Evolutionary conservation across 2,797 vertebrate genomes (phyloP).

Genomic region (Threskiornis aethiopicus): DNA sequence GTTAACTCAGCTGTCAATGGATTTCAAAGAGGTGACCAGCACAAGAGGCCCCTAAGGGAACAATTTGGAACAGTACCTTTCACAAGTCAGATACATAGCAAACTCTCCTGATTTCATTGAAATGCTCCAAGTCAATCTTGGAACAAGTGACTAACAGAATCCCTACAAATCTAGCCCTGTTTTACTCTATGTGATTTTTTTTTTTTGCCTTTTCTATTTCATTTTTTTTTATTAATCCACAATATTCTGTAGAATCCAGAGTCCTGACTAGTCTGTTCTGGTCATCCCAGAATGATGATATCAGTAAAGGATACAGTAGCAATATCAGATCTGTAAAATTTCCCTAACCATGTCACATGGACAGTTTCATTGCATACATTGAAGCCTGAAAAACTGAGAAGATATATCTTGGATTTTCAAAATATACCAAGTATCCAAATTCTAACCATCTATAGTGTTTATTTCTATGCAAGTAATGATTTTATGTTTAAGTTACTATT

Average conservation of each 20-base stretch:
- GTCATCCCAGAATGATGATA: neutral
- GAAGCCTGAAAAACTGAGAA: neutral
- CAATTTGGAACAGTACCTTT: neutral
- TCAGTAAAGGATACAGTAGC: neutral
- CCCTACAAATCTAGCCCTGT: neutral
- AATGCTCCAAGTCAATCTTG: neutral
- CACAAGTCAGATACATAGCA: neutral
- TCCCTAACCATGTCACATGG: neutral
- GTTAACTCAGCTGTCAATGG: neutral
- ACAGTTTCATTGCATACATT: neutral
- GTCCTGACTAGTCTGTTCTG: neutral
- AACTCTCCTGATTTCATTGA: neutral
- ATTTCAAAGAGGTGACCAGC: neutral
- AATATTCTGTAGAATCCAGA: neutral
- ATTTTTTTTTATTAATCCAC: neutral
- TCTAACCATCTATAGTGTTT: neutral
- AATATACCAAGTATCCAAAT: neutral
- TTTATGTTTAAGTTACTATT: neutral
- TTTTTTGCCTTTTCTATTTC: neutral
- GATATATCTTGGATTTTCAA: neutral
- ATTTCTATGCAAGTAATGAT: neutral
- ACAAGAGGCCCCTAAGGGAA: neutral
- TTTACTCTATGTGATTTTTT: accelerated
- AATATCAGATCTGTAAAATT: neutral
- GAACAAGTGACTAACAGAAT: neutral